These are phyloP conservation scores for Pollachius pollachius DNA, from an alignment of 2,113 vertebrate genomes.

Conservation along the genomic window DNA sequence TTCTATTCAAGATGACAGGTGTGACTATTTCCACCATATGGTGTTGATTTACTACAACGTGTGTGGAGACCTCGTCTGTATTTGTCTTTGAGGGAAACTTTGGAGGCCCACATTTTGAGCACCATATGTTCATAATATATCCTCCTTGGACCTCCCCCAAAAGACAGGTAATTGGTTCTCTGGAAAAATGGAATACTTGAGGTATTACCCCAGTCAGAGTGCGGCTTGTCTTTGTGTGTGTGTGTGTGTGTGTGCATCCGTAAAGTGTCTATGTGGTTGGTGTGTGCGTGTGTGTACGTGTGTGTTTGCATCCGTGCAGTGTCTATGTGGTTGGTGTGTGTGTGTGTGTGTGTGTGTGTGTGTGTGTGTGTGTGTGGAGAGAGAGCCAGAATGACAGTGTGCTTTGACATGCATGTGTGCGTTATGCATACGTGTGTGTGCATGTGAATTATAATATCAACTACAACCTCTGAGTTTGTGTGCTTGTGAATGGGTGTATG, in stretches of 20 bases:
- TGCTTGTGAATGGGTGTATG: background rate
- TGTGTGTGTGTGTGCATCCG: too few species aligned
- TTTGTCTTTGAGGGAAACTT: slow-evolving; percentile 12
- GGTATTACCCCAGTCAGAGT: background rate
- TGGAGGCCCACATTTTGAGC: slow-evolving; percentile 9
- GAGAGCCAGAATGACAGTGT: too few species aligned
- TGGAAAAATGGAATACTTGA: slow-evolving; percentile 10
- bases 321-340: too few species aligned
- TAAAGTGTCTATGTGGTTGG: too few species aligned
- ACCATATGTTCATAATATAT: slow-evolving; percentile 25
- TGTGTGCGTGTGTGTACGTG: too few species aligned
- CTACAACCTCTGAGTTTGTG: background rate
- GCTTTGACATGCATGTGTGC: too few species aligned
- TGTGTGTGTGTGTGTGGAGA: background rate
- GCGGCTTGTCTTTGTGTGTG: background rate
- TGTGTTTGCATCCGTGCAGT: too few species aligned
- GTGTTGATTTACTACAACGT: slow-evolving; percentile 13
- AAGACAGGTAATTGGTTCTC: slow-evolving; percentile 7
- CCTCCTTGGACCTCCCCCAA: slow-evolving; percentile 5
- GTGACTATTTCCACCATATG: slow-evolving; percentile 15
- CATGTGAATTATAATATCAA: background rate
- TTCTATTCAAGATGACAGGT: slow-evolving; percentile 4
- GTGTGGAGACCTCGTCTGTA: background rate
- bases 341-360: too few species aligned
- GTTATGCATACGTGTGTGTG: background rate